Percentiles rank a stretch among this genome's conserved stretches.
Evolutionary conservation across 2,797 vertebrate species (phyloP).

Genomic region (Diglossa cyanea): DNA sequence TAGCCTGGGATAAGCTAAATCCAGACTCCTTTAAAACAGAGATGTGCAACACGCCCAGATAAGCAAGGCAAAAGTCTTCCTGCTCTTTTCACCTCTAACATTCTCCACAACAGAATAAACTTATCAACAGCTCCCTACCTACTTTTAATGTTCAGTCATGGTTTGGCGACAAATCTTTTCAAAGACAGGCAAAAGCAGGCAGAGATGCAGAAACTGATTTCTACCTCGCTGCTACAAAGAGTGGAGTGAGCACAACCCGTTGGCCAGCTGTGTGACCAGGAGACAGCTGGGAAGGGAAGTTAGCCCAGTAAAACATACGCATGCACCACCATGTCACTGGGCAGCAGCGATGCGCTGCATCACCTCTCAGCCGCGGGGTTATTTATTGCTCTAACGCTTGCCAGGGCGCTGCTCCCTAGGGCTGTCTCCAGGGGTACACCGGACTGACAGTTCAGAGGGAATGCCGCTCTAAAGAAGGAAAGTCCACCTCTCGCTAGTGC

Average conservation of each 20-base stretch:
- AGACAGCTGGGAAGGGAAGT: background rate
- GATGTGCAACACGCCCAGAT: background rate
- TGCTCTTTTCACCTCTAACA: background rate
- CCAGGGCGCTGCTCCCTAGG: slow-evolving; percentile 20
- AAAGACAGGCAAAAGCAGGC: background rate
- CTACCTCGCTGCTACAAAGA: background rate
- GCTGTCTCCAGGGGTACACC: background rate
- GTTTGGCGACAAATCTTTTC: background rate
- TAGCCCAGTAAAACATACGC: background rate
- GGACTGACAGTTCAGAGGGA: slow-evolving; percentile 35
- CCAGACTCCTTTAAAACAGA: background rate
- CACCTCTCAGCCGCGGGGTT: background rate
- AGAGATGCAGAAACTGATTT: background rate
- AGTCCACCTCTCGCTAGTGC: background rate
- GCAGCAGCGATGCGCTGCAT: background rate
- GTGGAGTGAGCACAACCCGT: background rate
- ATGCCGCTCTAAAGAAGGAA: background rate
- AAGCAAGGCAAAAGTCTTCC: background rate
- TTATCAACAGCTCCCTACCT: background rate
- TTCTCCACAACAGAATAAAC: background rate
- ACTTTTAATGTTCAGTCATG: background rate
- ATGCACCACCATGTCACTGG: background rate
- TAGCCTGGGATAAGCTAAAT: background rate
- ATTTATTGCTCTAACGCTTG: background rate
- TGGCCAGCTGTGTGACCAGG: background rate